These are phyloP conservation scores for Nudaria mundana DNA, from an alignment of 2,888 invertebrate genomes.

Conservation along the genomic window DNA sequence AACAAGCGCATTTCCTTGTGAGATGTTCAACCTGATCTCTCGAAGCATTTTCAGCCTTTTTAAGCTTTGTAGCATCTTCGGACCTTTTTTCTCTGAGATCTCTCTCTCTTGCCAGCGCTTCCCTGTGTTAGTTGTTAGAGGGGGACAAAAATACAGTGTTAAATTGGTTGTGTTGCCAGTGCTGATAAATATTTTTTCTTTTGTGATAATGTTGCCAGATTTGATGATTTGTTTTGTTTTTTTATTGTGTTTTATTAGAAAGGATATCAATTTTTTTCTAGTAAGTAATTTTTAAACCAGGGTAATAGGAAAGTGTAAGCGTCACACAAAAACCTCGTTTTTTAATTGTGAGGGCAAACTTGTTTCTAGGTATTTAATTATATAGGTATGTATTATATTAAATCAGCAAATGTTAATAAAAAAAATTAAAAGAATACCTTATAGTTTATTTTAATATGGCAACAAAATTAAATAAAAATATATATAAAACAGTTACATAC, in stretches of 20 bases:
- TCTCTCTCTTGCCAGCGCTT: constrained; percentile 71
- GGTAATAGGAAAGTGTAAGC: too few relatives aligned
- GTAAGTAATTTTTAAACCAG: too few relatives aligned
- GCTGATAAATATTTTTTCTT: neutral
- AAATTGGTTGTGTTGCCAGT: constrained; percentile 9
- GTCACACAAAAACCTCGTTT: too few relatives aligned
- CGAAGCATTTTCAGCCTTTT: constrained; percentile 70
- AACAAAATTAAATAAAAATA: neutral
- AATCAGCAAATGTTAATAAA: too few relatives aligned
- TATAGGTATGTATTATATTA: too few relatives aligned
- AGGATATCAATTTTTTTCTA: neutral
- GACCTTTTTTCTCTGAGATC: constrained; percentile 62
- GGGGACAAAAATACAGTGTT: constrained; percentile 14
- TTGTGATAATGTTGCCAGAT: constrained; percentile 1
- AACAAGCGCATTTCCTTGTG: constrained; percentile 81
- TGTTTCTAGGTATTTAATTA: too few relatives aligned
- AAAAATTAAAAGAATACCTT: too few relatives aligned
- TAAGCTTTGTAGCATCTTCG: constrained; percentile 63
- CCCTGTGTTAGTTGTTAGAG: constrained; percentile 63
- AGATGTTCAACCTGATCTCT: constrained; percentile 81
- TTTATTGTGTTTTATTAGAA: neutral
- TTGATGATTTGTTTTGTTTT: neutral
- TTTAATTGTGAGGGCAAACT: too few relatives aligned
- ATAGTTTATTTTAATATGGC: too few relatives aligned
- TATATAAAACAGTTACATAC: neutral